A percentile compares a stretch with the other conserved stretches of the same genome.
These are phyloP conservation scores for Podarcis muralis DNA, from an alignment of 2,113 vertebrate genomes.

Conservation along the genomic window DNA sequence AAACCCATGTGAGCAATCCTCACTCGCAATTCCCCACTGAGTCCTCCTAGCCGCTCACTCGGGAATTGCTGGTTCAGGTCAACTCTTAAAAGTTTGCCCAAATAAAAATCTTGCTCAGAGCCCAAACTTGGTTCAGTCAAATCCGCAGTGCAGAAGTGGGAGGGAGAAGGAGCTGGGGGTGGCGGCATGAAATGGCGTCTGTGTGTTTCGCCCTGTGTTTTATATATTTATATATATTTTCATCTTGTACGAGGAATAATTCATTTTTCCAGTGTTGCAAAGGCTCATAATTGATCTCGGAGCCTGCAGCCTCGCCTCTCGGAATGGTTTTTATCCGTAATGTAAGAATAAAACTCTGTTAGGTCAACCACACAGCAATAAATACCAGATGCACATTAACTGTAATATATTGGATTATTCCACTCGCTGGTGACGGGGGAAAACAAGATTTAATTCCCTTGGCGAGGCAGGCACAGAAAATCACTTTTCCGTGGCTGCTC, in stretches of 20 bases:
- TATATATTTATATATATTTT: not conserved
- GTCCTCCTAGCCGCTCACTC: not conserved
- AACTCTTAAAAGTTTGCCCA: not conserved
- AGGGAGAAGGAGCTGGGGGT: constrained; percentile 34
- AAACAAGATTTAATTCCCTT: constrained; percentile 77
- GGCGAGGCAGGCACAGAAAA: constrained; percentile 73
- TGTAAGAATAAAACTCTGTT: constrained; percentile 69
- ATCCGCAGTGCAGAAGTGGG: constrained; percentile 67
- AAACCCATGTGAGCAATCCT: not conserved
- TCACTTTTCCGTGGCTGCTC: constrained; percentile 53
- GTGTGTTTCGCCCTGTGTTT: too few species aligned
- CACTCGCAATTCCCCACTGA: not conserved
- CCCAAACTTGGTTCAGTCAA: constrained; percentile 60
- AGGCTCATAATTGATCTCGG: constrained; percentile 73
- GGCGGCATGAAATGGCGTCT: not conserved
- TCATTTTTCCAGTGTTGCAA: constrained; percentile 72
- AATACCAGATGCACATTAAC: constrained; percentile 70
- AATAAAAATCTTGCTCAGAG: constrained; percentile 55
- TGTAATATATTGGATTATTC: constrained; percentile 79
- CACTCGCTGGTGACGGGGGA: constrained; percentile 60
- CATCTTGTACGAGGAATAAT: constrained; percentile 70
- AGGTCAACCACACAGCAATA: constrained; percentile 73
- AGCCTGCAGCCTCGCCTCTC: constrained; percentile 55
- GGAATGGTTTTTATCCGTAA: constrained; percentile 67
- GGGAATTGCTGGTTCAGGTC: not conserved